phyloP scores from a whole-genome alignment of 2,888 invertebrate genomes.

The Chrysomela aeneicollis region DNA sequence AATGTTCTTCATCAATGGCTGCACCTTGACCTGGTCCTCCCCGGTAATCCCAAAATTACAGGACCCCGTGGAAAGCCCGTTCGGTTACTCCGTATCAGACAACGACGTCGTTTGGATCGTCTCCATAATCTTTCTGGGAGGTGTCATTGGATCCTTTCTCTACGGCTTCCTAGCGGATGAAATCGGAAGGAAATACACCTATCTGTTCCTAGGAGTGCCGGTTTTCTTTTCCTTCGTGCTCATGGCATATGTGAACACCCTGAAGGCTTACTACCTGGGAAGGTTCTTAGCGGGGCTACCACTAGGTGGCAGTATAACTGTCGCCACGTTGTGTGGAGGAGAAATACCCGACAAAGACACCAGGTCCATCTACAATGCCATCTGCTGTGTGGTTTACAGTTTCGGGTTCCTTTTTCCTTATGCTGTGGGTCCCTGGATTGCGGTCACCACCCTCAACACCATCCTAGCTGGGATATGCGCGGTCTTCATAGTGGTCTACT shows the following conservation, averaged over 20 bases:
- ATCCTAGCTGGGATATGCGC: slow-evolving; percentile 64
- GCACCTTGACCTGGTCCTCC: slow-evolving; percentile 54
- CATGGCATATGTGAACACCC: slow-evolving; percentile 23
- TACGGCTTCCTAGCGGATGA: slow-evolving; percentile 71
- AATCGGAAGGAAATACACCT: slow-evolving; percentile 72
- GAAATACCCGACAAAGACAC: slow-evolving; percentile 83
- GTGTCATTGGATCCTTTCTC: slow-evolving; percentile 69
- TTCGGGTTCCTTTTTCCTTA: slow-evolving; percentile 75
- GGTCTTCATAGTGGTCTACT: slow-evolving; percentile 65
- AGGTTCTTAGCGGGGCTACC: background rate
- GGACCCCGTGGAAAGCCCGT: slow-evolving; percentile 46
- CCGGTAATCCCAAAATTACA: slow-evolving; percentile 38
- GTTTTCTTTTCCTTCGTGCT: slow-evolving; percentile 63
- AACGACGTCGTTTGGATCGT: slow-evolving; percentile 63
- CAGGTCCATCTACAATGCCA: slow-evolving; percentile 82
- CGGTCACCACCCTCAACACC: slow-evolving; percentile 69
- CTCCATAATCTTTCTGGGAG: slow-evolving; percentile 60
- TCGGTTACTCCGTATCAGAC: slow-evolving; percentile 47
- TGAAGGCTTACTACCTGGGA: background rate
- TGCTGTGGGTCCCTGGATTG: slow-evolving; percentile 74
- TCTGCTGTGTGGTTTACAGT: slow-evolving; percentile 77
- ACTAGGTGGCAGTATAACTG: background rate
- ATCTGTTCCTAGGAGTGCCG: slow-evolving; percentile 69
- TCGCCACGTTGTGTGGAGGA: slow-evolving; percentile 58
- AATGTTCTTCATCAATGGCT: slow-evolving; percentile 8